Evolutionary conservation across 2,113 vertebrate genomes (phyloP).

Genomic region (Otis tarda): DNA sequence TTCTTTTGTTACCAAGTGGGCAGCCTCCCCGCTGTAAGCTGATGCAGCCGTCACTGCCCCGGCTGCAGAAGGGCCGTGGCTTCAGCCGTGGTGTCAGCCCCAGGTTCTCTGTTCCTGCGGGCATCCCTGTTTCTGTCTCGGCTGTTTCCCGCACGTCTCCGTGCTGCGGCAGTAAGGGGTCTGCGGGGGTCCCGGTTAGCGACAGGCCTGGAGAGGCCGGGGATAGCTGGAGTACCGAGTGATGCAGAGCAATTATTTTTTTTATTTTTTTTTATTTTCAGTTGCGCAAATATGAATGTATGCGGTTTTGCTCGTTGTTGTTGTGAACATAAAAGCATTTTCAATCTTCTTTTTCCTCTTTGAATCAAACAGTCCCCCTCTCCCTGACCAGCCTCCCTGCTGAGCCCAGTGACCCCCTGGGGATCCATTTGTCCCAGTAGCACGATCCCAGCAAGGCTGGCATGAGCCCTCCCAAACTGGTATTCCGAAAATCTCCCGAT

Average conservation of each 20-base stretch:
- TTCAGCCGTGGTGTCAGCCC: not conserved
- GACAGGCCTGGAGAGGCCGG: accelerated
- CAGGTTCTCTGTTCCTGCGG: accelerated
- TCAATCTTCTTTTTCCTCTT: not conserved
- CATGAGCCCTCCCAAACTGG: not conserved
- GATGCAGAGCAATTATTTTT: not conserved
- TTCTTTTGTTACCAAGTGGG: too few species aligned
- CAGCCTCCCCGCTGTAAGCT: too few species aligned
- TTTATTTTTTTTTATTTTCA: not conserved
- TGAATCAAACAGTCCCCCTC: not conserved
- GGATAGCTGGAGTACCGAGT: not conserved
- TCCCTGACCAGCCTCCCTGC: not conserved
- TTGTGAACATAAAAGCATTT: not conserved
- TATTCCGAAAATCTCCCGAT: not conserved
- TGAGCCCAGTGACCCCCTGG: not conserved
- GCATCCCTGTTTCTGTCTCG: not conserved
- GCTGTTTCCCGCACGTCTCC: accelerated
- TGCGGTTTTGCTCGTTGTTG: accelerated
- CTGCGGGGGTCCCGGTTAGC: not conserved
- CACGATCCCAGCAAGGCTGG: not conserved
- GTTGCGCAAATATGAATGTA: not conserved
- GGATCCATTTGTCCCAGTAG: not conserved
- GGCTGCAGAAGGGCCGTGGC: too few species aligned
- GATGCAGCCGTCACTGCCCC: too few species aligned
- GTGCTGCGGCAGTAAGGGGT: not conserved